Evolutionary conservation across 2,113 vertebrate genomes (phyloP).

Genomic region (cattle (Bos taurus)): DNA sequence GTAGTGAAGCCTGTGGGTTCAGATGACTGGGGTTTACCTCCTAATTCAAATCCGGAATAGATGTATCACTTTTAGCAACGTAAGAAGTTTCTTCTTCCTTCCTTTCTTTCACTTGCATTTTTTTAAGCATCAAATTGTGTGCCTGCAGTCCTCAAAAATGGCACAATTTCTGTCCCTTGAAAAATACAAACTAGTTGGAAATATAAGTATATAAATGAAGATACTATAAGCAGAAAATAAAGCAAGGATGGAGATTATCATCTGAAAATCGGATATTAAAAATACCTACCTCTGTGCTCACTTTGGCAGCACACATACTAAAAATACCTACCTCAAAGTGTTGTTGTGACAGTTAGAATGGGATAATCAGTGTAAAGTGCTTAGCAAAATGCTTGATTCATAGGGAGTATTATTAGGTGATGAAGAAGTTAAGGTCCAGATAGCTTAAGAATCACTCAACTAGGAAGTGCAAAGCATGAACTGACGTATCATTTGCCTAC

Average conservation of each 20-base stretch:
- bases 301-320: not conserved
- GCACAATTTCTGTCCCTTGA: not conserved
- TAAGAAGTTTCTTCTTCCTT: not conserved
- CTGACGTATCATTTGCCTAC: not conserved
- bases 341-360: not conserved
- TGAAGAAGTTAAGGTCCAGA: not conserved
- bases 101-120: not conserved
- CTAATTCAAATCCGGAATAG: not conserved
- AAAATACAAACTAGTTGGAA: not conserved
- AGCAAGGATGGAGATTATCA: not conserved
- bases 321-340: not conserved
- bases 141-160: not conserved
- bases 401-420: not conserved
- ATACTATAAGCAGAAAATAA: not conserved
- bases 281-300: not conserved
- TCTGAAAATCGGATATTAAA: not conserved
- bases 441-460: not conserved
- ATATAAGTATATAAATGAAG: not conserved
- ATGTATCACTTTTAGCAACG: not conserved
- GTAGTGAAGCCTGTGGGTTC: not conserved
- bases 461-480: not conserved
- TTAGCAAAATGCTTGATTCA: not conserved
- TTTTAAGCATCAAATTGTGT: not conserved
- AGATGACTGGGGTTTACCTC: not conserved
- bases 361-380: not conserved